Evolutionary conservation across 1,140 invertebrate genomes (phyloP), one percentile per base, ranked within the genome.

Genomic region (Megalonaias nervosa): DNA sequence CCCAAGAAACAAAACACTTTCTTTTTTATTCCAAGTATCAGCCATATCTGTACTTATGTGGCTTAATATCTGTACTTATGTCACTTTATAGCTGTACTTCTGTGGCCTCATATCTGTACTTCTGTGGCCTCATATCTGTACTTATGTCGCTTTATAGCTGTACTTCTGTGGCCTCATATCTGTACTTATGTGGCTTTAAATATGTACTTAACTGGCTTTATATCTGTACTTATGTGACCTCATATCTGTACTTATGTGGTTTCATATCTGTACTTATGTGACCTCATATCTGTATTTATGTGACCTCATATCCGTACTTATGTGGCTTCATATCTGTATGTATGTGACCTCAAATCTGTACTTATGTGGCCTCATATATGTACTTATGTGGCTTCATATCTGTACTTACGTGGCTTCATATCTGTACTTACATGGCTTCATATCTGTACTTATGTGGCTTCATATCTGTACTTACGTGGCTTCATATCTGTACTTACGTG

Each of bases 401-500:
- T 1, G 26, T 31, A 31, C 26, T 31, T 31, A 1, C 4, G 26
- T 31, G 26, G 26, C 26, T 31, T 31, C 26, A 31, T 31, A 31
- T n/a, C 26, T 23, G 56, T 73, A 94, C 94, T 93, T 92, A 97
- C 96, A 93, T 61, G 93, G 92, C 84, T 95, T 94, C 97, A 98
- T 98, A 86, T n/a, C n/a, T 23, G 56, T 73, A 94, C 94, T 93
- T 92, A 97, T 96, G 92, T 61, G 93, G 92, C 84, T 95, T 94
- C 97, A 98, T 98, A 86, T n/a, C n/a, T 23, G 56, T 73, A 94
- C 94, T 93, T 92, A 97, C 96, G 92, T 61, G 93, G 92, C 84
- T 95, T 94, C 97, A 98, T 98, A 86, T n/a, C 26, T 23, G 56
- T 73, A 94, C 94, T 93, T 92, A 97, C 96, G 92, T 61, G 93